Conservation (phyloP, 2,888 invertebrate genomes). For the Xanthorhoe spadicearia region DNA sequence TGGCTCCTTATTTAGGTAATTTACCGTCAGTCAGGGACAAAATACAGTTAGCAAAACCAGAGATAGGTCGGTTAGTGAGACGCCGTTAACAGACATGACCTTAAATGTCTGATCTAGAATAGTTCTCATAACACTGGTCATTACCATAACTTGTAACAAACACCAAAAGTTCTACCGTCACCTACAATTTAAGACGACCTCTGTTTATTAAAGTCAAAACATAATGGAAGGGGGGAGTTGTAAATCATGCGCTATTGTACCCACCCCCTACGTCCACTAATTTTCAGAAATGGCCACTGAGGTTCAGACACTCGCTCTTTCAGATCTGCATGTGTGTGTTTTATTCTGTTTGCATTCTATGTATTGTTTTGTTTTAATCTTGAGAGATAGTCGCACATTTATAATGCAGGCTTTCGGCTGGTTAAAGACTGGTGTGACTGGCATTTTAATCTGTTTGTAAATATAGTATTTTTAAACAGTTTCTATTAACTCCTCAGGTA, state of each 20-base stretch:
- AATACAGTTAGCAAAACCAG: no score
- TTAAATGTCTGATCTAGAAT: no score
- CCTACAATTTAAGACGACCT: slow-evolving; percentile 31
- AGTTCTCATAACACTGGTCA: neutral
- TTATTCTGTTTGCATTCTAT: slow-evolving; percentile 19
- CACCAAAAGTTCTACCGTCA: slow-evolving; percentile 19
- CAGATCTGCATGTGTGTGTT: slow-evolving; percentile 57
- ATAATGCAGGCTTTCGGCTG: no score
- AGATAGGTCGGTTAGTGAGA: no score
- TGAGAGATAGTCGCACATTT: neutral
- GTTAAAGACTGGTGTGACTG: no score
- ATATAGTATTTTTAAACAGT: no score
- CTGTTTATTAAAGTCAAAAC: slow-evolving; percentile 87
- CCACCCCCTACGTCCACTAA: slow-evolving; percentile 71
- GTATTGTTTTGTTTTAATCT: slow-evolving; percentile 28
- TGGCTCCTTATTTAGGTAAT: no score
- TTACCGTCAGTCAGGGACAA: no score
- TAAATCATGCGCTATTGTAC: slow-evolving; percentile 84
- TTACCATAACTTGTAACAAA: slow-evolving; percentile 17
- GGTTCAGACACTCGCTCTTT: slow-evolving; percentile 62
- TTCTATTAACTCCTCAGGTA: no score
- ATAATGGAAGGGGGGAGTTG: slow-evolving; percentile 85
- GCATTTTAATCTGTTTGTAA: no score
- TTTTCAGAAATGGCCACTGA: slow-evolving; percentile 80
- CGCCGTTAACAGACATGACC: no score